Percentiles rank a stretch among this genome's conserved stretches.
These are phyloP conservation scores for Fundulus diaphanus DNA, from an alignment of 2,797 vertebrate species.

Conservation along the genomic window DNA sequence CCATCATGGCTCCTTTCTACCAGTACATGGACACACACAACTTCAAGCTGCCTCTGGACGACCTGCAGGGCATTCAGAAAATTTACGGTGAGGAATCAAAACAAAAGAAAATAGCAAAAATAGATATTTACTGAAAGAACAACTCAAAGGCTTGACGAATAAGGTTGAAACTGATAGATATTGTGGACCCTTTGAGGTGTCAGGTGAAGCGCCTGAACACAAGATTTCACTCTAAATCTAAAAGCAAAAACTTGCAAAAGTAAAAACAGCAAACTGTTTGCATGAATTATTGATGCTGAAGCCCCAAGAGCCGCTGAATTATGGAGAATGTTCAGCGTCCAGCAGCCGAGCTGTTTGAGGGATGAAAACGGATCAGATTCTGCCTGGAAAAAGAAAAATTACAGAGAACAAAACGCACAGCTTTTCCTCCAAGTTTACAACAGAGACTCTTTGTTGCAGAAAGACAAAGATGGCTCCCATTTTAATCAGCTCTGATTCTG, in stretches of 20 bases:
- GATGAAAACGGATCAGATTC: background rate
- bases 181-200: background rate
- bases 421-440: conserved; percentile 18
- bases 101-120: background rate
- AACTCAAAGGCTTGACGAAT: background rate
- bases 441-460: conserved; percentile 38
- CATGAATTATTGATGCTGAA: conserved; percentile 30
- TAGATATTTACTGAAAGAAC: background rate
- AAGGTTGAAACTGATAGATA: background rate
- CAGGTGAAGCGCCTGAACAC: background rate
- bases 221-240: conserved; percentile 23
- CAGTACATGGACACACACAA: conserved; percentile 99
- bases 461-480: conserved; percentile 1
- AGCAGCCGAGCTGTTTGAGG: background rate
- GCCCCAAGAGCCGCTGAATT: conserved; percentile 7
- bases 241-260: conserved; percentile 42
- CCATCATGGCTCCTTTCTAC: conserved; percentile 99
- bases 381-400: conserved; percentile 15
- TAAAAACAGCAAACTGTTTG: conserved; percentile 8
- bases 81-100: conserved; percentile 90
- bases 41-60: conserved; percentile 97
- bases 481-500: conserved; percentile 3
- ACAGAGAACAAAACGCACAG: background rate
- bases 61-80: conserved; percentile 97
- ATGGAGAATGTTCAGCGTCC: background rate